A percentile compares a stretch with the other conserved stretches of the same genome.
Conservation (phyloP, 2,888 invertebrate species). For the Clepsis dumicolana region DNA sequence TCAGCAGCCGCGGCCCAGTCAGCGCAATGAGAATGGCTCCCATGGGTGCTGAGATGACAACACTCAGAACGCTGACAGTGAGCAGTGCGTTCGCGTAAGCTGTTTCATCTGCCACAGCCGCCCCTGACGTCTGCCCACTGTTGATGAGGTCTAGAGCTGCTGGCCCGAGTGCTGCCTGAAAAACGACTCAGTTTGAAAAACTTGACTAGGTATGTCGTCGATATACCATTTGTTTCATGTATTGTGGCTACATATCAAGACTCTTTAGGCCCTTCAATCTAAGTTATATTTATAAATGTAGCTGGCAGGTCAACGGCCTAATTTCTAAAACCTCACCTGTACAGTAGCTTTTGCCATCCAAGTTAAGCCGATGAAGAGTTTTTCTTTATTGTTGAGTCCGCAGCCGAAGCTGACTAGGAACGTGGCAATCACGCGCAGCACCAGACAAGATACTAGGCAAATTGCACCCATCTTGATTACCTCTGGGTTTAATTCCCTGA, state of each 20-base stretch:
- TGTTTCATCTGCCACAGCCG: slow-evolving; percentile 68
- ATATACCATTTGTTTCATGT: too few species aligned
- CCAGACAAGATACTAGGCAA: slow-evolving; percentile 87
- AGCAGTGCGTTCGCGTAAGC: slow-evolving; percentile 88
- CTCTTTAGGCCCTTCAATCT: background rate
- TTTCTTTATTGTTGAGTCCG: slow-evolving; percentile 92
- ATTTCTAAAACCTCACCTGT: slow-evolving; percentile 84
- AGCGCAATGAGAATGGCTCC: slow-evolving; percentile 90
- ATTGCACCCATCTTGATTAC: slow-evolving; percentile 88
- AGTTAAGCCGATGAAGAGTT: slow-evolving; percentile 92
- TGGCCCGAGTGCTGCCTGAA: slow-evolving; percentile 90
- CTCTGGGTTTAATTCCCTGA: slow-evolving; percentile 86
- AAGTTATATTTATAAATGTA: background rate
- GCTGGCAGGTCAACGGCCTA: background rate
- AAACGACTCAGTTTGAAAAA: background rate
- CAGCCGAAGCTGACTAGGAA: slow-evolving; percentile 89
- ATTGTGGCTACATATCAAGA: too few species aligned
- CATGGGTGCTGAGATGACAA: slow-evolving; percentile 90
- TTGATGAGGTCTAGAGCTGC: slow-evolving; percentile 86
- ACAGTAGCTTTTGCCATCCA: slow-evolving; percentile 97
- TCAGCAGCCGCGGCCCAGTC: slow-evolving; percentile 87
- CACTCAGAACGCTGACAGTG: slow-evolving; percentile 90
- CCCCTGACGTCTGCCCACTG: slow-evolving; percentile 68
- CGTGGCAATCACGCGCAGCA: slow-evolving; percentile 87
- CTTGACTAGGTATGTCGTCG: too few species aligned